Evolutionary conservation across 2,797 vertebrate genomes (phyloP), one percentile per base, ranked within the genome.

Genomic region (Chelmon rostratus): DNA sequence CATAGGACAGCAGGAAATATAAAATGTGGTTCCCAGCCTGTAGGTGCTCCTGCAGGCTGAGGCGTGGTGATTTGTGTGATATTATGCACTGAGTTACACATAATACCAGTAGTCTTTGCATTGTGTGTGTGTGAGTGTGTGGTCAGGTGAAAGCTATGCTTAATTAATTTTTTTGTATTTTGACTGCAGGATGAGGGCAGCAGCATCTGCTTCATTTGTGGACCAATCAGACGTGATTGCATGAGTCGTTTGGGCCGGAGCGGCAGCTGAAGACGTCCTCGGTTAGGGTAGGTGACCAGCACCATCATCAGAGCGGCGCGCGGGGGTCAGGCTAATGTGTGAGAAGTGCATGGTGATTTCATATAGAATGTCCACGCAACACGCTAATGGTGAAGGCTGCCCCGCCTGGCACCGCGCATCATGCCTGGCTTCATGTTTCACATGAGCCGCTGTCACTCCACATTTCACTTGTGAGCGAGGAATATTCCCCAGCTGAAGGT

Each of bases 1-100:
- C 67, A 73, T 77, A 76, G 76, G 46, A 31, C 31, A 53, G 57
- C 25, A 56, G 78, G 49, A 59, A 50, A 52, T 61, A 62, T 83
- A 68, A 65, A 66, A 50, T 68, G 75, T 68, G 47, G 31, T 52
- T 21, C 23, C 18, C 40, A 38, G 47, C n/a, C 59, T 53, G 19
- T 46, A 21, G 68, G 46, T 64, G 68, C 58, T 57, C 19, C 42
- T 63, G 52, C 57, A 40, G 64, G 59, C 23, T n/a, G 58, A 72
- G 57, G 59, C 3, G 35, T 66, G 63, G 31, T 44, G 31, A 33
- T 18, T 16, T 44, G 1, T 28, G 5, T 38, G 13, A 33, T 18
- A 28, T 54, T 4, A 16, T 40, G 42, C 33, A 16, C 11, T 0
- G 23, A 31, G 23, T 46, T 52, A 3, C 28, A 33, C 42, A 1